A percentile compares a stretch with the other conserved stretches of the same genome.
phyloP scores from a whole-genome alignment of 2,888 invertebrate genomes.

The Micropterix aruncella region DNA sequence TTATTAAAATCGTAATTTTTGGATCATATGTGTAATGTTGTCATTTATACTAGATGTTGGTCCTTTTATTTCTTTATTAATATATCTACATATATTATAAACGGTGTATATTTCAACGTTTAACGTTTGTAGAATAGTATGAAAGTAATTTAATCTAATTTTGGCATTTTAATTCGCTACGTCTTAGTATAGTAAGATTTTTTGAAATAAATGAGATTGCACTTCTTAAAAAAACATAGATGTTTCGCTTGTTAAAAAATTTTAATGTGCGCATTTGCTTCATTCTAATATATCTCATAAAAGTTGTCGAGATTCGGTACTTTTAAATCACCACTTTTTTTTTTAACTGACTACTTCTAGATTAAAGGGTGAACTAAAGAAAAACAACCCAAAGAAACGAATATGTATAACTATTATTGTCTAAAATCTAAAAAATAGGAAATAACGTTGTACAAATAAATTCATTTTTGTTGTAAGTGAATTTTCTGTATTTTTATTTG shows the following conservation, averaged over 20 bases:
- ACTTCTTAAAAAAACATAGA: not conserved
- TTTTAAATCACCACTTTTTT: too few relatives aligned
- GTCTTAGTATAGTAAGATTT: not conserved
- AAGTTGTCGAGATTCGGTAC: too few relatives aligned
- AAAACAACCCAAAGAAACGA: not conserved
- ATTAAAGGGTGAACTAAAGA: not conserved
- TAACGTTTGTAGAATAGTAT: too few relatives aligned
- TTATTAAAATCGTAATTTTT: not conserved
- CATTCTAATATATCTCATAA: not conserved
- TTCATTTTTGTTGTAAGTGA: not conserved
- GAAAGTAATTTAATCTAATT: not conserved
- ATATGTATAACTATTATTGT: not conserved
- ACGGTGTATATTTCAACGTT: too few relatives aligned
- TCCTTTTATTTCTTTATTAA: not conserved
- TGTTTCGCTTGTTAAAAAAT: not conserved
- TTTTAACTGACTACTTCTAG: too few relatives aligned
- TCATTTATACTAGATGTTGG: not conserved
- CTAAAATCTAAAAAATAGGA: not conserved
- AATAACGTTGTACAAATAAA: not conserved
- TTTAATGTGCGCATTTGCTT: not conserved
- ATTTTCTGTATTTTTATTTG: not conserved
- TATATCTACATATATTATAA: not conserved
- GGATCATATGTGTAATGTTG: not conserved
- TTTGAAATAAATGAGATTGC: not conserved
- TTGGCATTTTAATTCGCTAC: not conserved